A percentile compares a stretch with the other conserved stretches of the same genome.
These are phyloP conservation scores for Patiria miniata DNA, from an alignment of 35 echinoderm and acorn worm genomes.

Conservation along the genomic window DNA sequence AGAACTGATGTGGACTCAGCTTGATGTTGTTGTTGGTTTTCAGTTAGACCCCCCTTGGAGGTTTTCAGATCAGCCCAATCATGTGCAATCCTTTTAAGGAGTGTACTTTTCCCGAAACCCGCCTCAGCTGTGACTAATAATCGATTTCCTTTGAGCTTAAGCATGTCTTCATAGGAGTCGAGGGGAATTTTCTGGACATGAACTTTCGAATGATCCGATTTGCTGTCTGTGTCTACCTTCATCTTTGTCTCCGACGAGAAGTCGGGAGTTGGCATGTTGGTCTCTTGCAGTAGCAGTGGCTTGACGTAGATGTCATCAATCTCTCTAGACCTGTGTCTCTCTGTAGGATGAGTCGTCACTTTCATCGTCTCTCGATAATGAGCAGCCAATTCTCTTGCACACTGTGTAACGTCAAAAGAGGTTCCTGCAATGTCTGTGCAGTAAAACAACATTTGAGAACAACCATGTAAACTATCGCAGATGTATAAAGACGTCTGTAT, in stretches of 20 bases:
- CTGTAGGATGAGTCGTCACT: not conserved
- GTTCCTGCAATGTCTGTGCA: not conserved
- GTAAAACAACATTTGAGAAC: no score
- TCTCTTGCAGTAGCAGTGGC: not conserved
- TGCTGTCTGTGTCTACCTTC: not conserved
- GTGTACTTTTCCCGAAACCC: slow-evolving; percentile 7
- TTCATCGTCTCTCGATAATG: not conserved
- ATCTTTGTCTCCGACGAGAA: not conserved
- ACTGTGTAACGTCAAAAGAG: not conserved
- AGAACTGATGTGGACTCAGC: not conserved
- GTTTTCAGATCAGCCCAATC: not conserved
- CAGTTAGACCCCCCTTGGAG: no score
- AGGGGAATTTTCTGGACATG: no score
- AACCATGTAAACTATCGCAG: no score
- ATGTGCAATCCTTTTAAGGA: not conserved
- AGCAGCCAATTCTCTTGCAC: not conserved
- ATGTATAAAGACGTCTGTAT: no score
- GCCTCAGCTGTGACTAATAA: no score
- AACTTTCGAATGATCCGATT: not conserved
- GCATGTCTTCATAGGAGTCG: no score
- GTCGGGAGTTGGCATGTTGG: not conserved
- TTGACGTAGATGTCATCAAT: not conserved
- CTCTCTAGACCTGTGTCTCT: not conserved
- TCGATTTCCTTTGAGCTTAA: no score
- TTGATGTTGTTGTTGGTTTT: not conserved